A percentile compares a stretch with the other conserved stretches of the same genome.
phyloP scores from a whole-genome alignment of 2,113 vertebrate species.

The Atrichornis clamosus region DNA sequence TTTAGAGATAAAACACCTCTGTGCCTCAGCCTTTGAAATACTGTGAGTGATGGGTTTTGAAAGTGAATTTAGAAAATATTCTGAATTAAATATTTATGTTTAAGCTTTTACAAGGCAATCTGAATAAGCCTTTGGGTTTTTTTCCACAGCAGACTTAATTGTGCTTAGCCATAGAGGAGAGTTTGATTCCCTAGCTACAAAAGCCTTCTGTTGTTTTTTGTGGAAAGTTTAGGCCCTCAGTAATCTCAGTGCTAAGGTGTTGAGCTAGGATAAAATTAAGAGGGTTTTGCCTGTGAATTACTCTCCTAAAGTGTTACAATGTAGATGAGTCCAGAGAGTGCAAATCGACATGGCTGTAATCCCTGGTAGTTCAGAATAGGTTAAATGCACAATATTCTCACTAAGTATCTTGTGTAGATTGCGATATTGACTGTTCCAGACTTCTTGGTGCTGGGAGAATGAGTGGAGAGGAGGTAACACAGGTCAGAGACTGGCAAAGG shows the following conservation, averaged over 20 bases:
- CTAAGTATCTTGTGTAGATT: neutral
- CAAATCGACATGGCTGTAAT: neutral
- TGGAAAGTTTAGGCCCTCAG: neutral
- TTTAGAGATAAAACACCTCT: conserved; percentile 58
- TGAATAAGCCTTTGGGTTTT: conserved; percentile 46
- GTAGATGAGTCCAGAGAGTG: neutral
- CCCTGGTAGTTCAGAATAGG: neutral
- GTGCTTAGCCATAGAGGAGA: conserved; percentile 10
- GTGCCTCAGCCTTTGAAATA: conserved; percentile 60
- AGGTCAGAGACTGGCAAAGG: neutral
- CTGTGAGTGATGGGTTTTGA: conserved; percentile 49
- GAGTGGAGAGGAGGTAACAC: neutral
- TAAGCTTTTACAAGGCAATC: conserved; percentile 57
- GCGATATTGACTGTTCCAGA: neutral
- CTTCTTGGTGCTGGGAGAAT: neutral
- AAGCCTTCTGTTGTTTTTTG: neutral
- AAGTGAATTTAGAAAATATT: conserved; percentile 60
- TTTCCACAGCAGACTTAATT: conserved; percentile 44
- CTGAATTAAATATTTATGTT: conserved; percentile 69
- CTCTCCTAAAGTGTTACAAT: neutral
- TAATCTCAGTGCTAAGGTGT: neutral
- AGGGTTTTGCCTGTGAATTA: neutral
- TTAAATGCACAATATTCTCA: neutral
- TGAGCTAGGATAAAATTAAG: neutral
- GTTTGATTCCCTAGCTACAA: neutral